Evolutionary conservation across 2,888 invertebrate species (phyloP).

Genomic region (Megastigmus dorsalis): DNA sequence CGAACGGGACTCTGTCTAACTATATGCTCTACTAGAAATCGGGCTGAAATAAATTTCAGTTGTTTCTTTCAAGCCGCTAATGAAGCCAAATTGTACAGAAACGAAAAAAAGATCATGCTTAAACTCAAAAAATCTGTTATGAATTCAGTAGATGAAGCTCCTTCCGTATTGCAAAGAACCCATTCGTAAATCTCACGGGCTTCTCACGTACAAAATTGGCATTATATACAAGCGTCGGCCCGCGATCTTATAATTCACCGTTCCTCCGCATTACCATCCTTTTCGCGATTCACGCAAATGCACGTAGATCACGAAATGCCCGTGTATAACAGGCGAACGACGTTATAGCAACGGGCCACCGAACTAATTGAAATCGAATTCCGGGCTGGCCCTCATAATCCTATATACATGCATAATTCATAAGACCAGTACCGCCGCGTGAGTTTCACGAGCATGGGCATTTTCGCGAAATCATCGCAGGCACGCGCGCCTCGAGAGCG

Average conservation of each 20-base stretch:
- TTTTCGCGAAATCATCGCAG: slow-evolving; percentile 22
- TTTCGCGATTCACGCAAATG: background rate
- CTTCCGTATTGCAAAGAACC: background rate
- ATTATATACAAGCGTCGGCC: background rate
- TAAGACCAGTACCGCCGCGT: too few species aligned
- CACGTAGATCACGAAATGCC: slow-evolving; percentile 16
- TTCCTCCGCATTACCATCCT: background rate
- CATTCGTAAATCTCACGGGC: background rate
- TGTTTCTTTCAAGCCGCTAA: too few species aligned
- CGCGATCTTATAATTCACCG: background rate
- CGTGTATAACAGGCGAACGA: too few species aligned
- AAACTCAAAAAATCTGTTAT: too few species aligned
- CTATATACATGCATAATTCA: slow-evolving; percentile 41
- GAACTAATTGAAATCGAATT: slow-evolving; percentile 45
- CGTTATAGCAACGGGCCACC: too few species aligned
- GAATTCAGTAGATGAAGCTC: too few species aligned
- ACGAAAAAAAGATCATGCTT: too few species aligned
- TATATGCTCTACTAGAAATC: background rate
- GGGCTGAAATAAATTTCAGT: too few species aligned
- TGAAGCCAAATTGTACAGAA: too few species aligned
- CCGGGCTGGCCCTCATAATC: background rate
- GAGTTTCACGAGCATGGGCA: background rate
- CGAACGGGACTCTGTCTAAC: too few species aligned
- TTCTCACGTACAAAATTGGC: slow-evolving; percentile 15
- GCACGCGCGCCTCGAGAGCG: background rate